A percentile compares a stretch with the other conserved stretches of the same genome.
phyloP scores from a whole-genome alignment of 1,140 invertebrate species.

The Aphaenogaster ashmeadi region DNA sequence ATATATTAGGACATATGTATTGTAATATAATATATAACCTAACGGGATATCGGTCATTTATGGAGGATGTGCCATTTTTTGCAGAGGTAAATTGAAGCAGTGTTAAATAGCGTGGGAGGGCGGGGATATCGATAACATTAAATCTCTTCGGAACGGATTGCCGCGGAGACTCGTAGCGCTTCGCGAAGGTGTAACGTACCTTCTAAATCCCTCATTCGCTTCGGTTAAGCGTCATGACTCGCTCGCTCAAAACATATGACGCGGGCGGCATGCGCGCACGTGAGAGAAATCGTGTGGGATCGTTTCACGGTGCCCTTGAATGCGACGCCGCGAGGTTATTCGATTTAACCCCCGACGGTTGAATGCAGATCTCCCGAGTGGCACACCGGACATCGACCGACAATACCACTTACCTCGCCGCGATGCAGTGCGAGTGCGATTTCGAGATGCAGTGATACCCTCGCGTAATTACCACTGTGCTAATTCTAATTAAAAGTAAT shows the following conservation, averaged over 20 bases:
- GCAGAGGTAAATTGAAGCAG: conserved; percentile 20
- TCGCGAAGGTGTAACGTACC: conserved; percentile 20
- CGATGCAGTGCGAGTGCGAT: conserved; percentile 27
- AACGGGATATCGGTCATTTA: not conserved
- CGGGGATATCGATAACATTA: conserved; percentile 47
- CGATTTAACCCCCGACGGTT: conserved; percentile 67
- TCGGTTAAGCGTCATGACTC: conserved; percentile 58
- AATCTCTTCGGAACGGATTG: conserved; percentile 48
- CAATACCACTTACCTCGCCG: conserved; percentile 40
- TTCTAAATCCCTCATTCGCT: conserved; percentile 65
- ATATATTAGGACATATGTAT: not conserved
- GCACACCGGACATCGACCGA: conserved; percentile 45
- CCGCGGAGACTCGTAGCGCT: conserved; percentile 8
- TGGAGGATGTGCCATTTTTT: conserved; percentile 14
- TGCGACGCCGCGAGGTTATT: conserved; percentile 66
- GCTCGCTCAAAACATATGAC: conserved; percentile 54
- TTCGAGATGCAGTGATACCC: not conserved
- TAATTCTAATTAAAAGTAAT: not conserved
- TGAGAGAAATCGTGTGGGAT: conserved; percentile 64
- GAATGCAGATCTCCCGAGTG: conserved; percentile 62
- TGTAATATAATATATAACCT: not conserved
- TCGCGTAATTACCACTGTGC: not conserved
- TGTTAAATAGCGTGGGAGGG: conserved; percentile 24
- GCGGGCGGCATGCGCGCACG: conserved; percentile 21
- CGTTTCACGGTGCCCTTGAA: conserved; percentile 67